Base-by-base conservation (phyloP, 2,797 vertebrate genomes). In the Anableps anableps region DNA sequence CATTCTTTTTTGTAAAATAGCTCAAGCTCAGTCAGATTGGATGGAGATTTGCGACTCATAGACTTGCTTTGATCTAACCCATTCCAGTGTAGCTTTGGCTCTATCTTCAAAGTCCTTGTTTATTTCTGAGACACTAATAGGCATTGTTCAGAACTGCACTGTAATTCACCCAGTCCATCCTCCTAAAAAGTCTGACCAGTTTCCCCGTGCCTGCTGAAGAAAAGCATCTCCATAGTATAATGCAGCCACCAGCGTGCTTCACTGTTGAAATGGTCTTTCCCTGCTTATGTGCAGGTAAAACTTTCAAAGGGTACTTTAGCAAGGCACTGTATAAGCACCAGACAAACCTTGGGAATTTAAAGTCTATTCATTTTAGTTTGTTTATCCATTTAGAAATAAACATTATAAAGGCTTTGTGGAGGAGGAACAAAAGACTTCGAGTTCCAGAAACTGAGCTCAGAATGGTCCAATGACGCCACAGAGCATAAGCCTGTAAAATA, bases 401-500 rank as follows among this genome's bases (percentile, higher is more conserved):
- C 13, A 55, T 26, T 36, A 3, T 23, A 21, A 26, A 68, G 26
- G n/a, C 19, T 41, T 5, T 38, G 13, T 31, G 4, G 58, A 62
- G 45, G 50, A 68, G 21, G 43, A 72, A 75, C 2, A 76, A 10
- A 3, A 78, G 41, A 70, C 58, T 34, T 41, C 26, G 14, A 51
- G 60, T 26, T 74, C 60, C 83, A 70, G 74, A 78, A 86, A 80
- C 76, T 47, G 76, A 84, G 85, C 80, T 6, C n/a, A 74, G 79
- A 36, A 60, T 36, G 4, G 41, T 76, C 23, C 43, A 5, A 48
- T 90, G 86, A 91, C 50, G 72, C 81, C 85, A 78, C 66, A 60
- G 13, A 0, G 17, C 6, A 17, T 88, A 89, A 93, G 66, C 88
- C 84, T 1, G 0, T 58, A 21, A 21, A 83, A 86, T 76, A 60